phyloP scores from a whole-genome alignment of 1,140 invertebrate species.

The Pseudomyrmex pallidus region DNA sequence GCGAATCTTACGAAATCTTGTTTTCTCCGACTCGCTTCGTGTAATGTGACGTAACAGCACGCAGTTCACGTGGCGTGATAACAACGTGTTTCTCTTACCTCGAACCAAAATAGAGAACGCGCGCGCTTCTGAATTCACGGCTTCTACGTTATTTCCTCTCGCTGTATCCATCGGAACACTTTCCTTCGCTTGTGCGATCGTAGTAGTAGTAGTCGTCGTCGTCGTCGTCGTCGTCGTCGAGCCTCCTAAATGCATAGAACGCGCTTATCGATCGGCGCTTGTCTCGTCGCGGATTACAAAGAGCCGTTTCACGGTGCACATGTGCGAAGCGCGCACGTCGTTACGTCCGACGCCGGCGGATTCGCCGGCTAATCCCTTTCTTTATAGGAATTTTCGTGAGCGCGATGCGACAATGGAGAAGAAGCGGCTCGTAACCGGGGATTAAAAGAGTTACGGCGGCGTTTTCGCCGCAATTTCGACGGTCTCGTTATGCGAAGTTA shows the following conservation, averaged over 20 bases:
- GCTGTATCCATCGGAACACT: conserved; percentile 48
- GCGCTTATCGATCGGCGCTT: conserved; percentile 66
- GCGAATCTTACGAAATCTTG: neutral
- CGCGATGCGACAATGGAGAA: neutral
- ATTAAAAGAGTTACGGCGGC: conserved; percentile 10
- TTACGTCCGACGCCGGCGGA: conserved; percentile 10
- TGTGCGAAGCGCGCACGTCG: conserved; percentile 30
- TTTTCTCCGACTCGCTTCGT: neutral
- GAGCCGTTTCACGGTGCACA: conserved; percentile 42
- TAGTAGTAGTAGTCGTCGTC: too few relatives aligned
- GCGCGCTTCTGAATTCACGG: conserved; percentile 20
- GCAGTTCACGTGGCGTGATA: conserved; percentile 22
- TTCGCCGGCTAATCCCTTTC: conserved; percentile 42
- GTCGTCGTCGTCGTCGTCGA: conserved; percentile 27
- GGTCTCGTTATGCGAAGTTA: neutral
- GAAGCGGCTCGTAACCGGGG: neutral
- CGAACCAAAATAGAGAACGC: conserved; percentile 36
- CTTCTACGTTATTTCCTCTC: conserved; percentile 27
- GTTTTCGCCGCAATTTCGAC: neutral
- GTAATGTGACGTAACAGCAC: conserved; percentile 12
- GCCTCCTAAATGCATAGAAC: conserved; percentile 62
- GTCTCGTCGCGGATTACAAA: conserved; percentile 71
- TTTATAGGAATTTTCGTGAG: conserved; percentile 41
- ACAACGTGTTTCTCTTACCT: conserved; percentile 26
- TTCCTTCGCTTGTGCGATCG: conserved; percentile 28